Conservation (phyloP, 2,888 invertebrate genomes). For the Junonia oenone region DNA sequence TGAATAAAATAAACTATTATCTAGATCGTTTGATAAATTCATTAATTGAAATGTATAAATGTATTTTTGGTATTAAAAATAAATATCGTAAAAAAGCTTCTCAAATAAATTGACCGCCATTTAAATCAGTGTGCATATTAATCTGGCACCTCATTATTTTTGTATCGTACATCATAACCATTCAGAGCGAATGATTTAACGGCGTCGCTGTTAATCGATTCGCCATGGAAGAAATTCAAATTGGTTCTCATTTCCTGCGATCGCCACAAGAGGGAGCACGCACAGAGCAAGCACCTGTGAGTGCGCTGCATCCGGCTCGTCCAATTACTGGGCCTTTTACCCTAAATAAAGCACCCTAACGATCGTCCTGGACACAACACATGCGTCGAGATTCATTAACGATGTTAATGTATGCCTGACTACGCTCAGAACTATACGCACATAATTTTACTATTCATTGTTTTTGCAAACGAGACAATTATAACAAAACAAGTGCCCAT, state of each 20-base stretch:
- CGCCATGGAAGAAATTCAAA: conserved; percentile 67
- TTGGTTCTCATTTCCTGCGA: conserved; percentile 64
- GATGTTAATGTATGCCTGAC: conserved; percentile 34
- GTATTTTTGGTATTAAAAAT: neutral
- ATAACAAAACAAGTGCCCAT: neutral
- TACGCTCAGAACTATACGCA: neutral
- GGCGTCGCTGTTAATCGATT: conserved; percentile 58
- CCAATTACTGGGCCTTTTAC: conserved; percentile 65
- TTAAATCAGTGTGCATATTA: neutral
- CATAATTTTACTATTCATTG: conserved; percentile 15
- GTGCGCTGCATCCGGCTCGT: conserved; percentile 61
- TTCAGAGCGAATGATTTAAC: conserved; percentile 28
- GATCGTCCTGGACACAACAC: conserved; percentile 52
- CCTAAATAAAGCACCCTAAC: conserved; percentile 61
- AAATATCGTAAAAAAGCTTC: neutral
- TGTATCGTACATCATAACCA: conserved; percentile 23
- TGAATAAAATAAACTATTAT: conserved; percentile 9
- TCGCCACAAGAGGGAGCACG: conserved; percentile 60
- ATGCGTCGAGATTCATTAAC: conserved; percentile 49
- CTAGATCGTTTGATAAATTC: neutral
- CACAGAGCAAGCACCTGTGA: conserved; percentile 57
- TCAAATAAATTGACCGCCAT: neutral
- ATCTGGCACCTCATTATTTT: conserved; percentile 18
- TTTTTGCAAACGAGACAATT: conserved; percentile 5
- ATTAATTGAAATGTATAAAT: neutral